Percentiles rank a stretch among this genome's conserved stretches.
These are phyloP conservation scores for Parazoanthus darwini DNA, from an alignment of 92 coral and sea anemone species.

Conservation along the genomic window DNA sequence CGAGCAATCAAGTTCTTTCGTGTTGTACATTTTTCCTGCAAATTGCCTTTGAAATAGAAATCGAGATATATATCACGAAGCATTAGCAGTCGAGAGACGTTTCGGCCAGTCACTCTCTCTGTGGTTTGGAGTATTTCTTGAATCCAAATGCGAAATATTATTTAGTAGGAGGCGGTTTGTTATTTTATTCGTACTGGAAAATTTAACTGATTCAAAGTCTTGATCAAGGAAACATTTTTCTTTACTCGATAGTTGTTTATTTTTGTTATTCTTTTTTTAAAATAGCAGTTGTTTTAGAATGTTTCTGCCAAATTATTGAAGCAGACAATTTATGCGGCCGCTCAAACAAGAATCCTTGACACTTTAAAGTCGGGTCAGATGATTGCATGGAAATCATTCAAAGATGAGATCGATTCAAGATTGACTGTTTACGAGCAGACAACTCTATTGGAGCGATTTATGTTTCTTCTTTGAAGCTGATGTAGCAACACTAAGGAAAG, in stretches of 20 bases:
- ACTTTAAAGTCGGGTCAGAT: constrained; percentile 21
- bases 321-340: constrained; percentile 29
- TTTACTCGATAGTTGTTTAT: constrained; percentile 17
- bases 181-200: not conserved
- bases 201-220: not conserved
- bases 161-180: not conserved
- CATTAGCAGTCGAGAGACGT: not conserved
- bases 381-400: constrained; percentile 12
- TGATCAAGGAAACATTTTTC: constrained; percentile 11
- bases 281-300: not conserved
- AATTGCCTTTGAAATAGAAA: not conserved
- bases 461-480: not conserved
- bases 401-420: not conserved
- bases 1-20: not conserved
- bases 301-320: constrained; percentile 1
- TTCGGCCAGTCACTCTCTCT: too few species aligned
- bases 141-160: not conserved
- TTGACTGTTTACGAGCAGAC: not conserved
- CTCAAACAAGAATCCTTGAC: constrained; percentile 34
- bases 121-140: not conserved
- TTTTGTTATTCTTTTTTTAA: not conserved
- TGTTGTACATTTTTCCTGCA: not conserved
- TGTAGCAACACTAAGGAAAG: not conserved
- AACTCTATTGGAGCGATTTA: not conserved
- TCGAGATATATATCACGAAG: not conserved